Base-by-base conservation (phyloP, 2,797 vertebrate species). In the Garrulus glandarius region DNA sequence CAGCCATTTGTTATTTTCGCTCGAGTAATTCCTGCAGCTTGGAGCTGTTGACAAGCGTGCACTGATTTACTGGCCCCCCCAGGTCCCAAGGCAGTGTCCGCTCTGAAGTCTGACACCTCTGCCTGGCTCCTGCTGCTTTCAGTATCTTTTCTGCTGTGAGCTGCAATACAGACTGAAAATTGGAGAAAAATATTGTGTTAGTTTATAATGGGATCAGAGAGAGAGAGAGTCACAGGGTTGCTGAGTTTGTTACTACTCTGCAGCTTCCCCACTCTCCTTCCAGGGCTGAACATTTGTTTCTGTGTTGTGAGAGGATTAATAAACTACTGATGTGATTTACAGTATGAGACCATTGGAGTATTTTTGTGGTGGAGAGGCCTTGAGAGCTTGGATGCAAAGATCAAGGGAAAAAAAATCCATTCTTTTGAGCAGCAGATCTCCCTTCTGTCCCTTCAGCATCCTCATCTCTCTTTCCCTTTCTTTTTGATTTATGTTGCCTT, bases 1-100 rank as follows among this genome's bases (percentile, higher is more conserved):
- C 99, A 99, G 99, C 99, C 99, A 99, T 99, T 99, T 99, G 99
- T 99, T 99, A 99, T 99, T 99, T 99, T 99, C 99, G 99, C 99
- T 99, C 98, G 99, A 99, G 98, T 99, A 98, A 99, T 98, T 99
- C 98, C 98, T 96, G 98, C 98, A 97, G 98, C 98, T 98, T 98
- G 96, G 98, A 98, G 98, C 98, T 98, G 98, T 99, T 99, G 99
- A 99, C 99, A 99, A 99, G 99, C 98, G 97, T 98, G 98, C 98
- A 98, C 98, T 99, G 99, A 99, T 99, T 99, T 99, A 99, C 98
- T 99, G 99, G 98, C 97, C 98, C 98, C 95, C 97, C 72, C 74
- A 92, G 83, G 93, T 97, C 97, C 96, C 97, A 98, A 97, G 88
- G 93, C 97, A 95, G 96, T 93, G 97, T 96, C 97, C 94, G 63